phyloP scores from a whole-genome alignment of 2,113 vertebrate genomes.

The Eublepharis macularius region DNA sequence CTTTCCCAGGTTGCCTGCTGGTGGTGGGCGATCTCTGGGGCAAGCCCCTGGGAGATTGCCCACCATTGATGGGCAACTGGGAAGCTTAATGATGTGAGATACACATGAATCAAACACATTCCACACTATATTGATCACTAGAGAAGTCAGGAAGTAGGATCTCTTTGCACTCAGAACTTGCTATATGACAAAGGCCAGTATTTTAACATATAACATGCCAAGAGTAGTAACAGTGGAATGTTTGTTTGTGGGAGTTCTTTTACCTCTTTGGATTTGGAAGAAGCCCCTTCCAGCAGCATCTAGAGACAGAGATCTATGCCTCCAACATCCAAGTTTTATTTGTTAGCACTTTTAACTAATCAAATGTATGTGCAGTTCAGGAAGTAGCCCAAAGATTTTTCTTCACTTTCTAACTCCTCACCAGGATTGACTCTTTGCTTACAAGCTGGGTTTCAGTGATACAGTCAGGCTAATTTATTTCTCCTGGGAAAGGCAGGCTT shows the following conservation, averaged over 20 bases:
- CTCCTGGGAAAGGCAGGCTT: constrained; percentile 47
- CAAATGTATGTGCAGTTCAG: background rate
- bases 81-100: no score
- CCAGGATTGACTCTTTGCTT: background rate
- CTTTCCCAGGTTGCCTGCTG: no score
- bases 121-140: background rate
- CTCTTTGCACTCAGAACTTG: background rate
- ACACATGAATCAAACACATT: no score
- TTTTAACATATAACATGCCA: background rate
- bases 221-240: background rate
- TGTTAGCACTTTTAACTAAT: background rate
- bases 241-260: background rate
- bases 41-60: no score
- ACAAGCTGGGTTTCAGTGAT: constrained; percentile 28
- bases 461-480: constrained; percentile 38
- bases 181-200: background rate
- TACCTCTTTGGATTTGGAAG: background rate
- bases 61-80: no score
- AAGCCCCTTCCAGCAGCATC: background rate
- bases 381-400: background rate
- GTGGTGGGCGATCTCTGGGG: no score
- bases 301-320: background rate
- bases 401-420: background rate
- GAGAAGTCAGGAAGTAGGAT: background rate
- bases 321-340: background rate